Evolutionary conservation across 2,113 vertebrate species (phyloP).

Genomic region (Vulpes ferrilata): DNA sequence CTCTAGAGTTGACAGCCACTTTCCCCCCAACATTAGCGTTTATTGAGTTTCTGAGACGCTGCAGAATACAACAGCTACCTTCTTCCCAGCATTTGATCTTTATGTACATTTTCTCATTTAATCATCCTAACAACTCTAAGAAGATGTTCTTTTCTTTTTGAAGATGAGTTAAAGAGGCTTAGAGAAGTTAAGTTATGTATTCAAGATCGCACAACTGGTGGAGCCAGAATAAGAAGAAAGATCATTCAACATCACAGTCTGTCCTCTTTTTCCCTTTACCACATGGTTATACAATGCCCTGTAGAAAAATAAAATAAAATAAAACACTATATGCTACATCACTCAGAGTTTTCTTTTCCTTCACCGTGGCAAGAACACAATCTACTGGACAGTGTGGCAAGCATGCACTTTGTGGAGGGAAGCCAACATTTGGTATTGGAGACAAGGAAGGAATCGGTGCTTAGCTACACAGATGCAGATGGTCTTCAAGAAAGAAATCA

Average conservation of each 20-base stretch:
- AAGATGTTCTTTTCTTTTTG: neutral
- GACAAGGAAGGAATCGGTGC: neutral
- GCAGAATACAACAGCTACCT: neutral
- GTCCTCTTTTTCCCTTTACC: neutral
- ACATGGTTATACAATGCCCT: neutral
- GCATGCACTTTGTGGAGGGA: neutral
- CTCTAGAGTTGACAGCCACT: neutral
- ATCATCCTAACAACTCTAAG: neutral
- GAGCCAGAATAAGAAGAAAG: neutral
- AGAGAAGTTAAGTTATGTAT: neutral
- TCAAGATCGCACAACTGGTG: neutral
- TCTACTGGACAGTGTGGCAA: neutral
- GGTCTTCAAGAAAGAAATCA: constrained; percentile 8
- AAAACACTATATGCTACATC: neutral
- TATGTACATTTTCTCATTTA: neutral
- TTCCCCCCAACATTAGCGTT: neutral
- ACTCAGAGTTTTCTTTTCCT: neutral
- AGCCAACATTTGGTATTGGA: neutral
- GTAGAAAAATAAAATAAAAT: neutral
- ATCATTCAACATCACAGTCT: neutral
- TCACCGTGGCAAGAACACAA: neutral
- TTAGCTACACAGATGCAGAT: neutral
- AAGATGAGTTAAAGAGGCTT: neutral
- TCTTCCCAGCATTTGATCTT: neutral
- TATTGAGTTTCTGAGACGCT: neutral